Evolutionary conservation across 2,797 vertebrate genomes (phyloP).

Genomic region (Avahi laniger): DNA sequence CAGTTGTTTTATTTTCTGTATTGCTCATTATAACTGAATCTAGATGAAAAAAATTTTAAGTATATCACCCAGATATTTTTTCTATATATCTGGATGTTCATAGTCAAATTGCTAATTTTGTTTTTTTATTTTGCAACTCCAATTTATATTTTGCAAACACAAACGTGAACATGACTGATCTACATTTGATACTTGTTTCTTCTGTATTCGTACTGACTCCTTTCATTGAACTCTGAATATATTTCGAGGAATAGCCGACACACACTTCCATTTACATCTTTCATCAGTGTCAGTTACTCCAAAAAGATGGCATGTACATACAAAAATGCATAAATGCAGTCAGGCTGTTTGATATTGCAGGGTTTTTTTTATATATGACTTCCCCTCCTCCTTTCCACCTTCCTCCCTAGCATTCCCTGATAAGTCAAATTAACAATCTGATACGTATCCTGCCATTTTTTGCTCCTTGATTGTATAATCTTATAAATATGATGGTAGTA

Average conservation of each 20-base stretch:
- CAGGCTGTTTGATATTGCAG: not conserved
- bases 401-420: not conserved
- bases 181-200: not conserved
- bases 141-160: not conserved
- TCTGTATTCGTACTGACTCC: not conserved
- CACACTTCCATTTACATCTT: not conserved
- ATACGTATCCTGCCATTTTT: not conserved
- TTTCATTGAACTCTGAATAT: not conserved
- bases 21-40: not conserved
- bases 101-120: not conserved
- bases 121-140: not conserved
- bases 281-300: not conserved
- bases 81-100: not conserved
- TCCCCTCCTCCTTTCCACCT: not conserved
- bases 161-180: not conserved
- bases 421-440: not conserved
- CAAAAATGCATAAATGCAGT: not conserved
- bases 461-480: not conserved
- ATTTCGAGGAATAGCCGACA: not conserved
- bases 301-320: not conserved
- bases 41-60: not conserved
- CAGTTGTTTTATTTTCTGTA: not conserved
- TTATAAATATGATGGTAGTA: not conserved
- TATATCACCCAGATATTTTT: not conserved
- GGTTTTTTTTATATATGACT: not conserved